These are phyloP conservation scores for Uloborus plumipes DNA, from an alignment of 2,888 invertebrate genomes.

Conservation along the genomic window DNA sequence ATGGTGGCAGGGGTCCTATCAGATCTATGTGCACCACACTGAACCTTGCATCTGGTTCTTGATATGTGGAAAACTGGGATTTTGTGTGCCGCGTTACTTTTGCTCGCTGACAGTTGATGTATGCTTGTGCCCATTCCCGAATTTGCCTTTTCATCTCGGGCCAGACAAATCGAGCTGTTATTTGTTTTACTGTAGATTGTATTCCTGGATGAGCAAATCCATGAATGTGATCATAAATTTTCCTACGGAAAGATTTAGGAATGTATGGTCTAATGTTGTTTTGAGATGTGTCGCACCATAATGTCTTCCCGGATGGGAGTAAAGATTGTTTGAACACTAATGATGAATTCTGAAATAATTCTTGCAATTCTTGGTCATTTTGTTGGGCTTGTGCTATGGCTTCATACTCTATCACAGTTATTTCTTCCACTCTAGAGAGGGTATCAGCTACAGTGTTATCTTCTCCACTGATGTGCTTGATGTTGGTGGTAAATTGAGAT, in stretches of 20 bases:
- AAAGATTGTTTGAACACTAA: slow-evolving; percentile 3
- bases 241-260: neutral
- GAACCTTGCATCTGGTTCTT: slow-evolving; percentile 18
- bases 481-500: slow-evolving; percentile 70
- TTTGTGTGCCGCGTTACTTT: slow-evolving; percentile 1
- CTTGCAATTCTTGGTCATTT: neutral
- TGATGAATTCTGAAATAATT: neutral
- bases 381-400: slow-evolving; percentile 9
- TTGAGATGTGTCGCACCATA: slow-evolving; percentile 14
- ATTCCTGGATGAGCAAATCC: slow-evolving; percentile 6
- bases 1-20: slow-evolving; percentile 24
- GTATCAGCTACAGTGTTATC: slow-evolving; percentile 30
- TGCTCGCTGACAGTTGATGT: neutral
- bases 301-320: neutral
- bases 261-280: slow-evolving; percentile 7
- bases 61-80: neutral
- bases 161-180: slow-evolving; percentile 4
- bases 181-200: slow-evolving; percentile 19
- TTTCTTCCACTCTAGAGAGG: slow-evolving; percentile 30
- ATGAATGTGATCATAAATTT: slow-evolving; percentile 4
- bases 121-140: slow-evolving; percentile 5
- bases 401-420: slow-evolving; percentile 12
- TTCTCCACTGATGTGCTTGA: slow-evolving; percentile 68
- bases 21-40: slow-evolving; percentile 33
- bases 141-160: slow-evolving; percentile 8